These are phyloP conservation scores for Hemibagrus guttatus DNA, from an alignment of 2,797 vertebrate genomes.

Conservation along the genomic window DNA sequence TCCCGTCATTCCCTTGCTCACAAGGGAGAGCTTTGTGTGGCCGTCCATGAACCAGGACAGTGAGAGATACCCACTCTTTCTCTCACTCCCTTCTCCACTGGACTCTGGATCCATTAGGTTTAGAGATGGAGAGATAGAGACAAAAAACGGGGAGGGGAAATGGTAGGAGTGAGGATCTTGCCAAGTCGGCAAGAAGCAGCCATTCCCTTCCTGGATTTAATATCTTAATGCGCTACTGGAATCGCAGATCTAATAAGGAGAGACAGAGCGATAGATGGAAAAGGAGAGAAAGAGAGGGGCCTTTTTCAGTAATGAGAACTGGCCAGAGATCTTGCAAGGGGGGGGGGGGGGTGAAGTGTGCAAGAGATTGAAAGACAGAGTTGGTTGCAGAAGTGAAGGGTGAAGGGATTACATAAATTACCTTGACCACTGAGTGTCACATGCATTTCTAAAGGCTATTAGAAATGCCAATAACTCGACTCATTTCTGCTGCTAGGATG, in stretches of 20 bases:
- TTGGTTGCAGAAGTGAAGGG: slow-evolving; percentile 48
- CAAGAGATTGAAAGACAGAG: slow-evolving; percentile 15
- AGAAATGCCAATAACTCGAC: slow-evolving; percentile 54
- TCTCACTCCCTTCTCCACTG: slow-evolving; percentile 1
- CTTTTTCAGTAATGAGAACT: slow-evolving; percentile 56
- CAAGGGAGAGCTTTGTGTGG: slow-evolving; percentile 70
- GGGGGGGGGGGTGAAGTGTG: not conserved
- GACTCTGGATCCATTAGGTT: slow-evolving; percentile 33
- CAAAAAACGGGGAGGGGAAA: not conserved
- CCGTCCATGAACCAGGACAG: slow-evolving; percentile 30
- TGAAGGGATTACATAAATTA: slow-evolving; percentile 64
- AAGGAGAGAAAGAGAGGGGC: slow-evolving; percentile 25
- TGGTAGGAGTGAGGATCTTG: slow-evolving; percentile 35
- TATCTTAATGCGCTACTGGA: slow-evolving; percentile 59
- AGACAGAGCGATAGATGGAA: slow-evolving; percentile 21
- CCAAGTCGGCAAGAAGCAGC: slow-evolving; percentile 50
- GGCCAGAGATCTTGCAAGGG: slow-evolving; percentile 57
- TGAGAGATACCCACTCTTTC: slow-evolving; percentile 45
- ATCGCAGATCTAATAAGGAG: slow-evolving; percentile 57
- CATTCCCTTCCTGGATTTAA: slow-evolving; percentile 58
- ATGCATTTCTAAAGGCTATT: slow-evolving; percentile 60
- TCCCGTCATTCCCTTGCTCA: slow-evolving; percentile 56
- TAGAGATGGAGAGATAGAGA: slow-evolving; percentile 5
- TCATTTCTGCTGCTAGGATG: slow-evolving; percentile 53
- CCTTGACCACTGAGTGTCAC: slow-evolving; percentile 62